Evolutionary conservation across 2,888 invertebrate species (phyloP), one percentile per base, ranked within the genome.

Genomic region (Agrotis ipsilon): DNA sequence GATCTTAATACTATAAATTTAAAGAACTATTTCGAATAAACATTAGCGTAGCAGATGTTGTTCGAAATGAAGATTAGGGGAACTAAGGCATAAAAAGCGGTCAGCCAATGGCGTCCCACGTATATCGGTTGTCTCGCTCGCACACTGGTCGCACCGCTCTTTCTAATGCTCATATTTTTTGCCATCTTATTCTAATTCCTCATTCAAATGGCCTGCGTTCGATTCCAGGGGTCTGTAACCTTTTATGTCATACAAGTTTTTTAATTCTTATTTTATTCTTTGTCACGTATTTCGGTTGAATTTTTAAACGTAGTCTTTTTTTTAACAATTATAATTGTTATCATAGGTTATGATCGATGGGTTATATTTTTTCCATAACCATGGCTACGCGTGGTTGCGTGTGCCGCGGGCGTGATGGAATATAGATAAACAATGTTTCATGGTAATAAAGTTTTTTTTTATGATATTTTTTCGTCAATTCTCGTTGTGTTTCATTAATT

Each of bases 91-190:
- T 96, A 96, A 96, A 96, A 96, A 95, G 91, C 91, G 93, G 94
- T 94, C 95, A 94, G 93, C 96, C 96, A 96, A 96, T 96, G 85
- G 90, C 88, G 86, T 84, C 76, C 84, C 88, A 83, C 84, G 82
- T 70, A 87, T 83, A 81, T 91, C 83, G 79, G 81, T 89, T 81
- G 86, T 94, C 94, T 88, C 89, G 87, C 85, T 96, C 92, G 74
- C 88, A 69, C 92, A 68, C 66, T 82, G 87, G 84, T 87, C 87
- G 87, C 87, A 86, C 88, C 27, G 86, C 89, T 95, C 94, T 92
- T 92, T 96, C 96, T 96, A 96, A 95, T 95, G 94, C 93, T 93
- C 90, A 93, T 94, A 93, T 96, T 96, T 96, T 96, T 96, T 95
- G 92, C 95, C 87, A 92, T 93, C 91, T 94, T 94, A 95, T 95